These are phyloP conservation scores for Plumapathes pennacea DNA, from an alignment of 92 coral and sea anemone species.

Conservation along the genomic window DNA sequence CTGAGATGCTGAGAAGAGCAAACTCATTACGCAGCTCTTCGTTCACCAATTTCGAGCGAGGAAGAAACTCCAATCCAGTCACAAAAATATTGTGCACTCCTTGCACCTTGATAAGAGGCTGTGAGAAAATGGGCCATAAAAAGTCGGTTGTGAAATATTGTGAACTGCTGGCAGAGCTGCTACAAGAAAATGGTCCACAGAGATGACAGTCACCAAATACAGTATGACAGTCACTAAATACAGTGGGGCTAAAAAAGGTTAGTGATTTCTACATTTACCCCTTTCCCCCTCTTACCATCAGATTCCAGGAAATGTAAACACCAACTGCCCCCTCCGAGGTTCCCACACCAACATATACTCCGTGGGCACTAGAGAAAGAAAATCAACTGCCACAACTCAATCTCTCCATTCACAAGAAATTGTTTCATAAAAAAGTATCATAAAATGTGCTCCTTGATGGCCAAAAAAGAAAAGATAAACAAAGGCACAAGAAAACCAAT, in stretches of 20 bases:
- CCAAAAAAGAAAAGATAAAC: not conserved
- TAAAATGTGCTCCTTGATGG: not conserved
- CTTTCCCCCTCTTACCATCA: no score
- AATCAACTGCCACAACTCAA: not conserved
- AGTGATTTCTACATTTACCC: no score
- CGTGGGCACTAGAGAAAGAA: conserved; percentile 61
- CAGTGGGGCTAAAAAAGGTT: no score
- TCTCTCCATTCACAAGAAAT: no score
- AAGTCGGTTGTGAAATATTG: no score
- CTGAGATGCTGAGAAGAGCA: conserved; percentile 92
- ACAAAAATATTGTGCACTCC: conserved; percentile 96
- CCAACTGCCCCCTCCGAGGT: conserved; percentile 90
- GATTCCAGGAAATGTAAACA: conserved; percentile 88
- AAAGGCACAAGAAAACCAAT: not conserved
- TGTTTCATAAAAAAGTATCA: not conserved
- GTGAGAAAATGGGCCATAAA: conserved; percentile 1
- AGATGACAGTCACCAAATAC: no score
- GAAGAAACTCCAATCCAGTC: conserved; percentile 89
- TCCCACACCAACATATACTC: conserved; percentile 84
- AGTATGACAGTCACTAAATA: no score
- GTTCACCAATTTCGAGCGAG: conserved; percentile 70
- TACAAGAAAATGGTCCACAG: no score
- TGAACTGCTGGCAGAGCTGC: no score
- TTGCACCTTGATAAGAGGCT: conserved; percentile 74
- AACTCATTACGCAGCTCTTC: conserved; percentile 72